Evolutionary conservation across 2,888 invertebrate genomes (phyloP).

Genomic region (Dicroscelio sp.): DNA sequence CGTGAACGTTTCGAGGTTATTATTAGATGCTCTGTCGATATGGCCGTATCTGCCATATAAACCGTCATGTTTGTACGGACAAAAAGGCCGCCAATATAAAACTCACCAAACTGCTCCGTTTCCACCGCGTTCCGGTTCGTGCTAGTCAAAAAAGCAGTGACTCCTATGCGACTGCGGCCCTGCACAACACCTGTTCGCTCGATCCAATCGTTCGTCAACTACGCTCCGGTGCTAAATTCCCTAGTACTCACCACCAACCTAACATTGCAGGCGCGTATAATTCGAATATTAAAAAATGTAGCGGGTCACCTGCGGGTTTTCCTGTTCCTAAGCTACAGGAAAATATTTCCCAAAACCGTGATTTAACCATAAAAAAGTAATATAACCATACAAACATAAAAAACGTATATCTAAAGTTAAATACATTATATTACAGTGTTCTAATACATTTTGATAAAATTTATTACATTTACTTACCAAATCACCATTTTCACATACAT

Average conservation of each 20-base stretch:
- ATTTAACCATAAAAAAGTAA: not conserved
- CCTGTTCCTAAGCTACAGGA: too few relatives aligned
- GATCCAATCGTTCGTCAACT: not conserved
- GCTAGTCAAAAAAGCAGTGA: not conserved
- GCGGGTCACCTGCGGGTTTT: not conserved
- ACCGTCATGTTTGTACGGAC: not conserved
- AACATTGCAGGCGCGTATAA: not conserved
- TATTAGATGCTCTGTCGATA: not conserved
- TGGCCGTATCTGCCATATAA: not conserved
- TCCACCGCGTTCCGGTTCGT: not conserved
- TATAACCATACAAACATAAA: not conserved
- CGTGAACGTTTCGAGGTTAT: not conserved
- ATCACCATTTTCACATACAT: not conserved
- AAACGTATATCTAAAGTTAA: not conserved
- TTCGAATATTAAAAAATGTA: not conserved
- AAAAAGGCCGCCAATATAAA: not conserved
- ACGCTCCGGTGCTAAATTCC: not conserved
- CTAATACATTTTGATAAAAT: not conserved
- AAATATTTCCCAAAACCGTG: not conserved
- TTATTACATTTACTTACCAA: not conserved
- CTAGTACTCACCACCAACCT: not conserved
- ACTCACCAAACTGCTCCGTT: not conserved
- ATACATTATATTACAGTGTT: not conserved
- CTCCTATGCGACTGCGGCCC: not conserved
- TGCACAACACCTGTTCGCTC: not conserved